Conservation (phyloP, 2,888 invertebrate genomes). For the Eupithecia pulchellata region DNA sequence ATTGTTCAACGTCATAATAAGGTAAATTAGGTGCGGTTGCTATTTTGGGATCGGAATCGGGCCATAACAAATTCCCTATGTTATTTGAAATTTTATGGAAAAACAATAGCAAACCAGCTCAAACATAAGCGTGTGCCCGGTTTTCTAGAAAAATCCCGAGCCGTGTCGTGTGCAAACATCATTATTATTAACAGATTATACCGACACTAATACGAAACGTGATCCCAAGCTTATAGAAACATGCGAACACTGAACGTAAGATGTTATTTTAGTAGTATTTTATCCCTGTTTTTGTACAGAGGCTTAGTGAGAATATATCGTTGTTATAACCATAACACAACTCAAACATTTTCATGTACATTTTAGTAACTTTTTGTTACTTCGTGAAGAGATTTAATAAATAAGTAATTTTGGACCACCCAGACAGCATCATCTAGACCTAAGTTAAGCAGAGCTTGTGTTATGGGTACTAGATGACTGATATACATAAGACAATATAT, state of each 20-base stretch:
- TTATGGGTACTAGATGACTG: too few species aligned
- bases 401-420: too few species aligned
- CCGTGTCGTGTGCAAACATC: conserved; percentile 40
- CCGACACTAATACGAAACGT: conserved; percentile 53
- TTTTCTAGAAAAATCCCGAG: conserved; percentile 10
- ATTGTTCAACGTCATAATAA: too few species aligned
- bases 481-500: too few species aligned
- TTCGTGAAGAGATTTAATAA: too few species aligned
- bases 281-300: background rate
- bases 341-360: background rate
- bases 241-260: background rate
- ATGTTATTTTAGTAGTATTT: background rate
- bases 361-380: background rate
- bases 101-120: background rate
- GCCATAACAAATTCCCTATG: too few species aligned
- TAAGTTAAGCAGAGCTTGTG: too few species aligned
- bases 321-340: background rate
- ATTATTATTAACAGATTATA: conserved; percentile 47
- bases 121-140: conserved; percentile 1
- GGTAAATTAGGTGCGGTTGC: too few species aligned
- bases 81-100: background rate
- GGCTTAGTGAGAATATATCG: background rate
- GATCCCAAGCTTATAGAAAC: conserved; percentile 36
- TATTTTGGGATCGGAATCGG: too few species aligned
- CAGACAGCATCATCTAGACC: too few species aligned